Percentiles rank a stretch among this genome's conserved stretches.
These are phyloP conservation scores for Labeo rohita DNA, from an alignment of 2,113 vertebrate genomes.

Conservation along the genomic window DNA sequence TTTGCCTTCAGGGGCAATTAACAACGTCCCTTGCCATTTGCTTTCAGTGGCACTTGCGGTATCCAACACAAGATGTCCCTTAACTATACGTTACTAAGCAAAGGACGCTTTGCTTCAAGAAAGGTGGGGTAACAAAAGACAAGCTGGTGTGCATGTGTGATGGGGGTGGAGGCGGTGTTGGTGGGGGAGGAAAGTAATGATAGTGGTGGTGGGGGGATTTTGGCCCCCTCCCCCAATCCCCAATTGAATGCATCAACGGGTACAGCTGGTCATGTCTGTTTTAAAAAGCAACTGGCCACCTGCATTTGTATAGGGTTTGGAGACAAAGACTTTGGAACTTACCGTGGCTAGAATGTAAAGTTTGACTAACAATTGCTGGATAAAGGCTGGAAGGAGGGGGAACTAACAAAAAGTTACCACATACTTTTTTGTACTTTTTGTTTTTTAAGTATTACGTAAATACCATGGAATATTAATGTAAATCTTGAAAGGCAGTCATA, in stretches of 20 bases:
- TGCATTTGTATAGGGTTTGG: slow-evolving; percentile 38
- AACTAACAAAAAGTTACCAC: background rate
- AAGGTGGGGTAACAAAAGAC: slow-evolving; percentile 47
- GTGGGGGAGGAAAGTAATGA: slow-evolving; percentile 30
- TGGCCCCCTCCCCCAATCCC: slow-evolving; percentile 2
- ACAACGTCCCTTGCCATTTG: slow-evolving; percentile 41
- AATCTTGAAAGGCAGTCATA: no score
- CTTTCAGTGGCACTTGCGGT: slow-evolving; percentile 28
- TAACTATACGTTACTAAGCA: slow-evolving; percentile 48
- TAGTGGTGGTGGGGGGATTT: slow-evolving; percentile 10
- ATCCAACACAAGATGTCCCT: slow-evolving; percentile 51
- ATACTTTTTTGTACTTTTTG: background rate
- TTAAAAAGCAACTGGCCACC: slow-evolving; percentile 39
- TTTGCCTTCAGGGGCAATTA: slow-evolving; percentile 54
- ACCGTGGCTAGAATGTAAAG: slow-evolving; percentile 42
- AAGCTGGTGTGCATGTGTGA: slow-evolving; percentile 31
- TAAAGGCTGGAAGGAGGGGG: background rate
- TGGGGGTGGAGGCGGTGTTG: slow-evolving; percentile 32
- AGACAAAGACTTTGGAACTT: slow-evolving; percentile 42
- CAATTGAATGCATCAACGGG: slow-evolving; percentile 31
- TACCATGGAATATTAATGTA: background rate
- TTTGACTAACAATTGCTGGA: slow-evolving; percentile 31
- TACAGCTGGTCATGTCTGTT: slow-evolving; percentile 51
- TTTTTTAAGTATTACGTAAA: background rate
- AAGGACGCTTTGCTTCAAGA: slow-evolving; percentile 26